Evolutionary conservation across 2,888 invertebrate genomes (phyloP).

Genomic region (Aromia moschata): DNA sequence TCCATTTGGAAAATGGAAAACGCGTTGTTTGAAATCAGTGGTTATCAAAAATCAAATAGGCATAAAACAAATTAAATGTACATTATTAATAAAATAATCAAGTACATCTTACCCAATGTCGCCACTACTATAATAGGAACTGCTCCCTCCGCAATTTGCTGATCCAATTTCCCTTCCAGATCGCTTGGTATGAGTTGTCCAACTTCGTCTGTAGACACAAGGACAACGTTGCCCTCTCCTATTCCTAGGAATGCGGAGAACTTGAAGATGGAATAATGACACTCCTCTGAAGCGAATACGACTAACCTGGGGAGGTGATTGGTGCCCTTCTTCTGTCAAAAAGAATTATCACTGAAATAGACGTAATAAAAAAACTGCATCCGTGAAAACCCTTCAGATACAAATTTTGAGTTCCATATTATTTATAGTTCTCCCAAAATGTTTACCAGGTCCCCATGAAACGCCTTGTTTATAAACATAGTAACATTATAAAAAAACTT

Average conservation of each 20-base stretch:
- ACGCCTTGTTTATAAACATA: too few relatives aligned
- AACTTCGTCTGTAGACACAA: conserved; percentile 61
- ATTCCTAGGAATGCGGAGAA: conserved; percentile 69
- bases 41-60: too few relatives aligned
- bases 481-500: too few relatives aligned
- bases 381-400: too few relatives aligned
- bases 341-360: not conserved
- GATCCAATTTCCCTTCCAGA: conserved; percentile 58
- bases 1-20: too few relatives aligned
- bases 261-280: conserved; percentile 70
- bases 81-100: too few relatives aligned
- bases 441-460: too few relatives aligned
- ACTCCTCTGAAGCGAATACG: conserved; percentile 68
- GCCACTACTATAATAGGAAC: conserved; percentile 64
- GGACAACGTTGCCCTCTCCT: conserved; percentile 67
- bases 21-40: too few relatives aligned
- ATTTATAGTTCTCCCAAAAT: too few relatives aligned
- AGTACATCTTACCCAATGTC: conserved; percentile 60
- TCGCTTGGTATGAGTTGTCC: conserved; percentile 60
- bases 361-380: too few relatives aligned
- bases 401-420: too few relatives aligned
- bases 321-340: conserved; percentile 60
- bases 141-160: conserved; percentile 53
- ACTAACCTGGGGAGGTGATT: conserved; percentile 60
- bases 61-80: too few relatives aligned